Evolutionary conservation across 2,113 vertebrate species (phyloP).

Genomic region (Ageneiosus marmoratus): DNA sequence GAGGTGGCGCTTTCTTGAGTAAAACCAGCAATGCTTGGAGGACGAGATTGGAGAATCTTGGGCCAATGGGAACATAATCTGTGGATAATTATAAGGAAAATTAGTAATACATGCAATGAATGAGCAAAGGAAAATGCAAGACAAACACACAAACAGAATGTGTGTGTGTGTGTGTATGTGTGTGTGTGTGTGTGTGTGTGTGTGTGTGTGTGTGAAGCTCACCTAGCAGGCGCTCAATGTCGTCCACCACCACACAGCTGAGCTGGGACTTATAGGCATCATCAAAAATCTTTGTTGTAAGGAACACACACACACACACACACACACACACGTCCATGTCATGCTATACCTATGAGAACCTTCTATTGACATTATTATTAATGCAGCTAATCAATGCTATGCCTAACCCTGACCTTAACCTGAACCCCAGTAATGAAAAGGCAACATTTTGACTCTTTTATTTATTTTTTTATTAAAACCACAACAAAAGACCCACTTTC

Average conservation of each 20-base stretch:
- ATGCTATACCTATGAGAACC: no score
- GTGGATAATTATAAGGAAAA: background rate
- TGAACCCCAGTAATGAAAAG: no score
- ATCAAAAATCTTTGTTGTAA: slow-evolving; percentile 79
- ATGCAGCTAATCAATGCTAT: no score
- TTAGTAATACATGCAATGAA: background rate
- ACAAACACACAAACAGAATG: background rate
- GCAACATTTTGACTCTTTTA: no score
- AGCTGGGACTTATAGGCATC: slow-evolving; percentile 92
- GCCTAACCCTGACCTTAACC: no score
- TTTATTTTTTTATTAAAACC: no score
- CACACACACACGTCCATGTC: background rate
- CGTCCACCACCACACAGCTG: slow-evolving; percentile 88
- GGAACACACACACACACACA: background rate
- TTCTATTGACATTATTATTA: no score
- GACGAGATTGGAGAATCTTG: slow-evolving; percentile 88
- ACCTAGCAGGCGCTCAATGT: slow-evolving; percentile 90
- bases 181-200: no score
- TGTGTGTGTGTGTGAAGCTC: slow-evolving; percentile 53
- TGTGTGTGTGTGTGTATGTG: no score
- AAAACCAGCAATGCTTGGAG: slow-evolving; percentile 87
- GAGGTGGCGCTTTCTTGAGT: slow-evolving; percentile 86
- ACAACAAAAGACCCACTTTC: no score
- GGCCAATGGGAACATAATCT: slow-evolving; percentile 92
- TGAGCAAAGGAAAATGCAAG: background rate